phyloP scores from a whole-genome alignment of 2,797 vertebrate species.

The Oreochromis mossambicus region DNA sequence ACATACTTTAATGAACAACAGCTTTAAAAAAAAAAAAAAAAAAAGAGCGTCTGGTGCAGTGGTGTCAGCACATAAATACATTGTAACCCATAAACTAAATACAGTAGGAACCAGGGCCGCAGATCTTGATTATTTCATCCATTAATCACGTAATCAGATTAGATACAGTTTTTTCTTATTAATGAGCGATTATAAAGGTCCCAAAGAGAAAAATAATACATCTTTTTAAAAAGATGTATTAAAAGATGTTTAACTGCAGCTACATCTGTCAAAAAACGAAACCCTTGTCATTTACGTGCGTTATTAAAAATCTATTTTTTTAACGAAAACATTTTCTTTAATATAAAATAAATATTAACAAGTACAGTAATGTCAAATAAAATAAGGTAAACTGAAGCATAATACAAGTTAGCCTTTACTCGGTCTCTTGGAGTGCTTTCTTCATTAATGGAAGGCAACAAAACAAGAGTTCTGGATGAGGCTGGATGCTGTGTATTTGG shows the following conservation, averaged over 20 bases:
- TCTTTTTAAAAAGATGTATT: not conserved
- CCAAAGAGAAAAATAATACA: not conserved
- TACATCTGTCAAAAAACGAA: not conserved
- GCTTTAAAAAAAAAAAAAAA: not conserved
- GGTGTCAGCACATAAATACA: too few relatives aligned
- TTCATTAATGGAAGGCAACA: not conserved
- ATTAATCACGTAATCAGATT: not conserved
- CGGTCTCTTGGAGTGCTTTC: not conserved
- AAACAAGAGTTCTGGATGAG: not conserved
- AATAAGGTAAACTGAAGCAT: not conserved
- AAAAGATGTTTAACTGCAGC: not conserved
- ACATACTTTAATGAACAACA: not conserved
- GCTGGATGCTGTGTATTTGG: not conserved
- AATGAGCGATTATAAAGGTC: not conserved
- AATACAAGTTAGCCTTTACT: not conserved
- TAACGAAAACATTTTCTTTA: not conserved
- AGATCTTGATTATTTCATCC: not conserved
- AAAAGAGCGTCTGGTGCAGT: too few relatives aligned
- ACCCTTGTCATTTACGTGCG: not conserved
- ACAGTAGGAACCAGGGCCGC: not conserved
- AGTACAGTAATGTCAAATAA: not conserved
- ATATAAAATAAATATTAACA: not conserved
- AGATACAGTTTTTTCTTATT: not conserved
- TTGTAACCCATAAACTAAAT: not conserved
- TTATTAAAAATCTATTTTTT: not conserved